A percentile compares a stretch with the other conserved stretches of the same genome.
phyloP scores from a whole-genome alignment of 2,113 vertebrate species.

The Eptatretus burgeri region DNA sequence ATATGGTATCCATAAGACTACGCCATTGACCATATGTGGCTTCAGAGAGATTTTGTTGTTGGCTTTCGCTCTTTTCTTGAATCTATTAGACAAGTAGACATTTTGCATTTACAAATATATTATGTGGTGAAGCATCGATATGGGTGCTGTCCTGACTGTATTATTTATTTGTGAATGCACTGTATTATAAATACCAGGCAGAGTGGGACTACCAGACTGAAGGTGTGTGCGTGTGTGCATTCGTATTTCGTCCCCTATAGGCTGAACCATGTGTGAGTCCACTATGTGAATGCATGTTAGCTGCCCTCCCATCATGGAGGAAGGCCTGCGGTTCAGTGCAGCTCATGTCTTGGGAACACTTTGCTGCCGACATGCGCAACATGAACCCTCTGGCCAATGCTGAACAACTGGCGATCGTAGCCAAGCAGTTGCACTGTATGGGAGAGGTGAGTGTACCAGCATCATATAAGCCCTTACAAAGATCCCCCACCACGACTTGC shows the following conservation, averaged over 20 bases:
- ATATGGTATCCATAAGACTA: no score
- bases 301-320: slow-evolving; percentile 51
- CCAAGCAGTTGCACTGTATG: slow-evolving; percentile 60
- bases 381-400: slow-evolving; percentile 75
- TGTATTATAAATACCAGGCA: no score
- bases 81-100: no score
- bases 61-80: no score
- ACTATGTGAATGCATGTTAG: slow-evolving; percentile 55
- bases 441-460: slow-evolving; percentile 35
- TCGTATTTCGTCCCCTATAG: slow-evolving; percentile 16
- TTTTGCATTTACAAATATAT: no score
- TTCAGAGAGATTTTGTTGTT: no score
- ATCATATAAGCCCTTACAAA: neutral
- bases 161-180: no score
- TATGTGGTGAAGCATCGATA: no score
- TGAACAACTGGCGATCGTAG: slow-evolving; percentile 39
- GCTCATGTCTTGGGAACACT: slow-evolving; percentile 73
- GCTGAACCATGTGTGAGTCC: slow-evolving; percentile 42
- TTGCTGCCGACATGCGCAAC: slow-evolving; percentile 62
- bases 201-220: no score
- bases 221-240: neutral
- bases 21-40: no score
- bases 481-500: no score
- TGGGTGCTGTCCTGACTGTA: no score
- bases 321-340: slow-evolving; percentile 74